Percentiles rank a stretch among this genome's conserved stretches.
Evolutionary conservation across 2,888 invertebrate genomes (phyloP).

Genomic region (Anoplius nigerrimus): DNA sequence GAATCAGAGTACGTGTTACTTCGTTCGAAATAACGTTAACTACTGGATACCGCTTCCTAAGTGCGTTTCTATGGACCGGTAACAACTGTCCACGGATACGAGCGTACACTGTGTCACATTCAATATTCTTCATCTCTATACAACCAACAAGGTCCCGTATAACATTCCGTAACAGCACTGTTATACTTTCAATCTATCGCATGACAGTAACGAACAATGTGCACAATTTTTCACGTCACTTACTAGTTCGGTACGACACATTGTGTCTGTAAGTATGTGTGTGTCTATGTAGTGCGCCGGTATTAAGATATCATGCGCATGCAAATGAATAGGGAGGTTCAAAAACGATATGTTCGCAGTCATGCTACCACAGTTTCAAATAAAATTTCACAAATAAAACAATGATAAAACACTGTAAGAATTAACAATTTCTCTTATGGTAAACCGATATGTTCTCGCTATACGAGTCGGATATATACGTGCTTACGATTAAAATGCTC

Average conservation of each 20-base stretch:
- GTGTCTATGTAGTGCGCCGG: constrained; percentile 20
- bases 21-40: too few relatives aligned
- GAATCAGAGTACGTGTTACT: too few relatives aligned
- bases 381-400: too few relatives aligned
- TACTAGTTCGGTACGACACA: constrained; percentile 9
- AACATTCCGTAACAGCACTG: constrained; percentile 32
- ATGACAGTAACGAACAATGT: constrained; percentile 21
- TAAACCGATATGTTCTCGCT: too few relatives aligned
- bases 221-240: constrained; percentile 24
- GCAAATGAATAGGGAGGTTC: constrained; percentile 30
- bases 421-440: too few relatives aligned
- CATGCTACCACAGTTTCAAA: constrained; percentile 28
- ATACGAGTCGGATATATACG: too few relatives aligned
- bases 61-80: not conserved
- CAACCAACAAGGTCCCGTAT: constrained; percentile 24
- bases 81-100: constrained; percentile 31
- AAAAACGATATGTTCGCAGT: constrained; percentile 22
- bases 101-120: constrained; percentile 28
- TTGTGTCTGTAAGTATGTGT: too few relatives aligned
- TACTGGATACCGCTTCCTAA: too few relatives aligned
- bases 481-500: too few relatives aligned
- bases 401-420: too few relatives aligned
- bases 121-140: constrained; percentile 17
- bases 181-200: constrained; percentile 28
- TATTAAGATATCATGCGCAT: constrained; percentile 49